Evolutionary conservation across 2,888 invertebrate genomes (phyloP).

Genomic region (Steinernema scapterisci): DNA sequence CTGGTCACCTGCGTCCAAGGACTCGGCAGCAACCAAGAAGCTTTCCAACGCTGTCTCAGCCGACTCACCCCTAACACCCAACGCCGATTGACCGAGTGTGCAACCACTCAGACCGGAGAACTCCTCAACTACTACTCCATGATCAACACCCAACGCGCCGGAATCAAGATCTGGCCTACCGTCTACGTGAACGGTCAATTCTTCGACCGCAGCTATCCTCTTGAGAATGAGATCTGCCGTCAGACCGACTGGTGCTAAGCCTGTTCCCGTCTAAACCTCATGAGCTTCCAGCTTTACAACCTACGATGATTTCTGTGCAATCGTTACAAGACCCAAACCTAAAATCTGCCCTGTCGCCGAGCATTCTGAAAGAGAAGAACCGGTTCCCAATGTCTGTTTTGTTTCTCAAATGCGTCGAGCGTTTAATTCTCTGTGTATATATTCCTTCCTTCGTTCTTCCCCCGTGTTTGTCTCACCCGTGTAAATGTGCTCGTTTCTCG

Average conservation of each 20-base stretch:
- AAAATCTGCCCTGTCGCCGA: neutral
- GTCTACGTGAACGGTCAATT: slow-evolving; percentile 66
- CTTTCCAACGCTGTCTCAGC: slow-evolving; percentile 60
- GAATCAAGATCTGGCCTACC: slow-evolving; percentile 65
- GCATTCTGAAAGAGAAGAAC: neutral
- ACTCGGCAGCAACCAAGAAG: slow-evolving; percentile 59
- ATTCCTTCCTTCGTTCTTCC: neutral
- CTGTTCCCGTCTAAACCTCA: no score
- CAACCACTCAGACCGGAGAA: slow-evolving; percentile 65
- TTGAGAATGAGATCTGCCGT: slow-evolving; percentile 61
- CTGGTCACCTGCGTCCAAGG: slow-evolving; percentile 65
- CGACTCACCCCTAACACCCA: slow-evolving; percentile 63
- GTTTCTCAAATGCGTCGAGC: neutral
- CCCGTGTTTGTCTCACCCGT: no score
- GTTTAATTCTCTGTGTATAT: slow-evolving; percentile 1
- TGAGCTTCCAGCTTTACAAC: no score
- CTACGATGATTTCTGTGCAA: neutral
- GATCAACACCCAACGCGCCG: slow-evolving; percentile 65
- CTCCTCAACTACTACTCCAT: slow-evolving; percentile 66
- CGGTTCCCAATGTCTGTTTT: neutral
- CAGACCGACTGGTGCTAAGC: slow-evolving; percentile 61
- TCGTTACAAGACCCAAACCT: neutral
- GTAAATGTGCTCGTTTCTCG: neutral
- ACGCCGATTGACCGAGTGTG: slow-evolving; percentile 59
- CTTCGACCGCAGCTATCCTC: slow-evolving; percentile 65